Evolutionary conservation across 2,888 invertebrate genomes (phyloP), one percentile per base, ranked within the genome.

Genomic region (Synergus japonicus): DNA sequence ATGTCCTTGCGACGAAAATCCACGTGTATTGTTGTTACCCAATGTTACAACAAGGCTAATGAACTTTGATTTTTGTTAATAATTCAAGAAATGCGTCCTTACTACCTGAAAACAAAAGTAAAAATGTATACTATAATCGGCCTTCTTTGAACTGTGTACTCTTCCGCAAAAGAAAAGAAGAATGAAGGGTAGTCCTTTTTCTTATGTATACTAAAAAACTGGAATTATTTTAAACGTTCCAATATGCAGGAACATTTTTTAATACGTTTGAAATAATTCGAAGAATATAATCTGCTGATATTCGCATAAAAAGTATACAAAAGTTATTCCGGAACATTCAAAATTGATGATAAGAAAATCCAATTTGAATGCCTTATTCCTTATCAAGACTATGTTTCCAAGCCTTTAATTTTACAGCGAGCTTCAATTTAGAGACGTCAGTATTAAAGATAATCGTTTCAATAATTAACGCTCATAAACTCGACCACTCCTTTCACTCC

Each of bases 1-100:
- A 54, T 73, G 73, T 54, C 73, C 73, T 73, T 54, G 54, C 73
- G 37, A 73, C 29, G 73, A 13, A 73, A 54, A 73, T 73, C 54
- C 73, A 73, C 49, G 54, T 73, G 73, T 54, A 73, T 29, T 29
- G 29, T 73, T 73, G 54, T 73, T 73, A 54, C 73, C 10, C 37
- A 73, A 54, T 73, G 37, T 54, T 73, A 73, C 73, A n/a, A 37
- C n/a, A 37, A 54, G 73, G 73, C 54, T 73, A 29, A 73, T 73
- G 73, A 73, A 73, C 73, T 73, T 60, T 22, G 4, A 22, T 29
- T 60, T 60, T 22, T 13, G 10, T 5, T 0, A 54, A 15, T 2
- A 60, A 60, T 12, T 60, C 18, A 60, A 60, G 10, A n/a, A n/a
- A 8, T n/a, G n/a, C 3, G 0, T 54, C 54, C 8, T 54, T 29